These are phyloP conservation scores for Anguilla japonica DNA, from an alignment of 2,113 vertebrate species.

Conservation along the genomic window DNA sequence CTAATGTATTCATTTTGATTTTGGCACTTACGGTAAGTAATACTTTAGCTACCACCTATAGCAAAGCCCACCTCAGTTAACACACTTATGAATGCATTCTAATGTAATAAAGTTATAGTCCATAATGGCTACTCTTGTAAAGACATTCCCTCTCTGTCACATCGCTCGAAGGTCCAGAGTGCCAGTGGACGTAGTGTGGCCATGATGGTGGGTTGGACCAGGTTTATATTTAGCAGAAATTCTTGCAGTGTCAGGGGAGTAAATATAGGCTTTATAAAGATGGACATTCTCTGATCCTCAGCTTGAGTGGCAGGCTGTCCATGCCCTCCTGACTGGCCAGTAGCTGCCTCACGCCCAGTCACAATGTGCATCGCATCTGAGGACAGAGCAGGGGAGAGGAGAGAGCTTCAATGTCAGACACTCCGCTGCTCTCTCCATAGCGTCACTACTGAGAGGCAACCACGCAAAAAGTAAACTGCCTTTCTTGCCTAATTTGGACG, in stretches of 20 bases:
- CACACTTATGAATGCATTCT: slow-evolving; percentile 16
- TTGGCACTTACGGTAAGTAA: background rate
- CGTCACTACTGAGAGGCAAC: background rate
- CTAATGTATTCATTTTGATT: too few relatives aligned
- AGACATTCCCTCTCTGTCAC: slow-evolving; percentile 11
- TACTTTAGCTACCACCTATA: slow-evolving; percentile 13
- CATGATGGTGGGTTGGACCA: background rate
- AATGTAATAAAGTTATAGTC: background rate
- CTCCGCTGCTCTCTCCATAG: background rate
- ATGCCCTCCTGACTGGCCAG: slow-evolving; percentile 16
- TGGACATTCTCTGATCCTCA: slow-evolving; percentile 8
- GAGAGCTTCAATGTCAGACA: background rate
- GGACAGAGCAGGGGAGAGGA: slow-evolving; percentile 27
- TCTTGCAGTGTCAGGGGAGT: slow-evolving; percentile 29
- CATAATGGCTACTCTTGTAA: background rate
- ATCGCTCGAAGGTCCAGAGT: slow-evolving; percentile 40
- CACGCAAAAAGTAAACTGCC: background rate
- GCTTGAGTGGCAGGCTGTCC: slow-evolving; percentile 14
- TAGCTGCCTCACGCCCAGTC: slow-evolving; percentile 27
- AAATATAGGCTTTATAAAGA: slow-evolving; percentile 26
- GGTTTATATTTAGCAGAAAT: slow-evolving; percentile 48
- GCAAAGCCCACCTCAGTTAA: slow-evolving; percentile 22
- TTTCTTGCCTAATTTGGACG: background rate
- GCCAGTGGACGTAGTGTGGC: slow-evolving; percentile 21
- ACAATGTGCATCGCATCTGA: background rate